phyloP scores from a whole-genome alignment of 2,113 vertebrate genomes.

The Antechinus stuartii region DNA sequence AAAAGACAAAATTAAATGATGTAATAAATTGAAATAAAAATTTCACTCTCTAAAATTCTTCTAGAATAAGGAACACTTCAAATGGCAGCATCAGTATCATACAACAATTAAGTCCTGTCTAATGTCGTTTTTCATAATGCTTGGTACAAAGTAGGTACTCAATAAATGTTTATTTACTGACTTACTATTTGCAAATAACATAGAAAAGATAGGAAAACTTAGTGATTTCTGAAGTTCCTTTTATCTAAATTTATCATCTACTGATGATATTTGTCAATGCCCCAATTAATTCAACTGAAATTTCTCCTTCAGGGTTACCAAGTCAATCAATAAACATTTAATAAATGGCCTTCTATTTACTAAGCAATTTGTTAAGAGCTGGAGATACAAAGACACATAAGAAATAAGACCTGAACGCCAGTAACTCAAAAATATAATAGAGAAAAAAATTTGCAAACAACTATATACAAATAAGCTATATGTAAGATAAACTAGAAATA shows the following conservation, averaged over 20 bases:
- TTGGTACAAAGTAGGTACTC: neutral
- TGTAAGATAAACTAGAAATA: neutral
- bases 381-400: neutral
- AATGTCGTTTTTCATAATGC: neutral
- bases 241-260: neutral
- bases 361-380: neutral
- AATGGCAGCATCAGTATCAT: slow-evolving; percentile 8
- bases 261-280: neutral
- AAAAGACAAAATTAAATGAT: slow-evolving; percentile 48
- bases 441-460: neutral
- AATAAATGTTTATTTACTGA: neutral
- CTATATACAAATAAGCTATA: neutral
- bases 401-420: neutral
- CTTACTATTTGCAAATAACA: slow-evolving; percentile 6
- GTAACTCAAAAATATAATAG: neutral
- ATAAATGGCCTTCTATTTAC: neutral
- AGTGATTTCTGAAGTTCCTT: neutral
- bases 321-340: neutral
- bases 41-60: slow-evolving; percentile 45
- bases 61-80: neutral
- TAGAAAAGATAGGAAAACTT: neutral
- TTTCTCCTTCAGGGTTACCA: neutral
- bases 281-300: neutral
- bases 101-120: slow-evolving; percentile 1
- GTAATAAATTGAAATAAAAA: neutral